phyloP scores from a whole-genome alignment of 53 echinoderm and acorn worm genomes.

The Mesocentrotus franciscanus region DNA sequence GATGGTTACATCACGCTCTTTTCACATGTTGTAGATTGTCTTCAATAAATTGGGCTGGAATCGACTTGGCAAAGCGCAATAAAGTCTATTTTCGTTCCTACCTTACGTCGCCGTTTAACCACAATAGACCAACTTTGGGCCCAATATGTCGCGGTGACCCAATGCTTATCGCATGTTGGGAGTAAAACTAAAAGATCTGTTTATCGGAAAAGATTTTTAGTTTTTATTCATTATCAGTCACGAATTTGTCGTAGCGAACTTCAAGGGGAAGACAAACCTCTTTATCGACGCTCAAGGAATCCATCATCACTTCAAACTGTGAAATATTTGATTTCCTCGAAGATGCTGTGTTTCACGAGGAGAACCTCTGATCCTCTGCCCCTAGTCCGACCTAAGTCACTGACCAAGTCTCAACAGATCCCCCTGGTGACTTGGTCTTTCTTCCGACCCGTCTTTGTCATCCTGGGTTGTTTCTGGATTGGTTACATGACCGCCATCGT shows the following conservation, averaged over 20 bases:
- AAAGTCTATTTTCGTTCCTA: not conserved
- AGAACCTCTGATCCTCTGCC: not conserved
- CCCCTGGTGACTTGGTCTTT: not conserved
- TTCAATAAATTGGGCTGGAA: not conserved
- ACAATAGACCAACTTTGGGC: not conserved
- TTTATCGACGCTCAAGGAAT: not conserved
- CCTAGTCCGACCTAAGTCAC: not conserved
- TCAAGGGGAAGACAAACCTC: not conserved
- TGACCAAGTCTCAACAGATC: not conserved
- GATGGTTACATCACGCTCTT: not conserved
- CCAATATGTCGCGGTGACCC: not conserved
- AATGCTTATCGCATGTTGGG: not conserved
- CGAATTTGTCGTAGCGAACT: too few species aligned
- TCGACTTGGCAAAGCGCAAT: not conserved
- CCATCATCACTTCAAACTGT: not conserved
- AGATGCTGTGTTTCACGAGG: not conserved
- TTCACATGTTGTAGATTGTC: not conserved
- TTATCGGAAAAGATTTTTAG: not conserved
- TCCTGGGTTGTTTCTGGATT: slow-evolving; percentile 60
- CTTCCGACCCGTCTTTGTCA: not conserved
- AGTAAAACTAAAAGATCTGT: not conserved
- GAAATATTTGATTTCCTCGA: not conserved
- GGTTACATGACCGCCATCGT: slow-evolving; percentile 50
- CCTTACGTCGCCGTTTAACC: not conserved
- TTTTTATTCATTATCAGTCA: too few species aligned